Conservation (phyloP, 2,888 invertebrate species). For the Lomographa bimaculata region DNA sequence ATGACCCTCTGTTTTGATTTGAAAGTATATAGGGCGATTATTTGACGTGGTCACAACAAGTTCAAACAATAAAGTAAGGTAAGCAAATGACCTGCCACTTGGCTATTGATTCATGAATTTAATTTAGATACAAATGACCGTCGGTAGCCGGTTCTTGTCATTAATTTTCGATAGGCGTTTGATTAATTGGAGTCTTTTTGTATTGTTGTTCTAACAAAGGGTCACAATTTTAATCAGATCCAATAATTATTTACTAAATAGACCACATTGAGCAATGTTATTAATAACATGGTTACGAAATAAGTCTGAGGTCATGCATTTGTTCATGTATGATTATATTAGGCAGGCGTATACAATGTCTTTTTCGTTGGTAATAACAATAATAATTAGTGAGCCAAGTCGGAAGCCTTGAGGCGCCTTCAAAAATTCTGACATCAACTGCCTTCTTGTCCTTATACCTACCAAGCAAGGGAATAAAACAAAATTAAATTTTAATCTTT, state of each 20-base stretch:
- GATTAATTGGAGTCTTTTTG: constrained; percentile 52
- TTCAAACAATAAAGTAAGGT: constrained; percentile 24
- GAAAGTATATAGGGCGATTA: constrained; percentile 60
- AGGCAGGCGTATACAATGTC: no score
- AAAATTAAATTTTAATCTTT: no score
- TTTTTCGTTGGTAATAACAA: no score
- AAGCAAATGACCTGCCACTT: constrained; percentile 68
- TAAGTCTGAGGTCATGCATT: no score
- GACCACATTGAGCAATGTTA: constrained; percentile 11
- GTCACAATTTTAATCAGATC: constrained; percentile 27
- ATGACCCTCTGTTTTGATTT: constrained; percentile 49
- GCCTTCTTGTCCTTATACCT: no score
- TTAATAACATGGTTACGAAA: constrained; percentile 4
- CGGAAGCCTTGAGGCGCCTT: no score
- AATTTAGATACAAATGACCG: constrained; percentile 48
- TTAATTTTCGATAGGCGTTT: constrained; percentile 53
- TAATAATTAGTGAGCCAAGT: no score
- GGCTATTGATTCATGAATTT: constrained; percentile 64
- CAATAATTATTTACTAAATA: constrained; percentile 20
- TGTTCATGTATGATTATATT: no score
- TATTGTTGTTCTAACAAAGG: constrained; percentile 34
- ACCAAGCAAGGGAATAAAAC: no score
- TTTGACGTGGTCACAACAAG: constrained; percentile 23
- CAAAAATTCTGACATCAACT: no score
- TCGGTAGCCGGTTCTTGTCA: constrained; percentile 53